Evolutionary conservation across 35 echinoderm and acorn worm genomes (phyloP), one percentile per base, ranked within the genome.

Genomic region (Stichopus chloronotus): DNA sequence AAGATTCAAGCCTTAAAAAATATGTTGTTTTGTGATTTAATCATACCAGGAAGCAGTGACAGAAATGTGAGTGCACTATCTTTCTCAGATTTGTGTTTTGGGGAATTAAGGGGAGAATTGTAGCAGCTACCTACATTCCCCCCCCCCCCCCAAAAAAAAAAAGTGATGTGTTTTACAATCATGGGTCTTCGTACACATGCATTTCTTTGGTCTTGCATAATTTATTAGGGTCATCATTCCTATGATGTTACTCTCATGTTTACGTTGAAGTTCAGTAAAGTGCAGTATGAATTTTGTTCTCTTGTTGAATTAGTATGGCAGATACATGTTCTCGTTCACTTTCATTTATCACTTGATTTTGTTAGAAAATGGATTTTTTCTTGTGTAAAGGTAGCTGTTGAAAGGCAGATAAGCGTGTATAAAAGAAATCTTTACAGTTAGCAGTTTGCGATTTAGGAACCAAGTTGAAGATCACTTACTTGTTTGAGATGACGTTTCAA

Each of bases 1-100:
- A 91, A 91, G 72, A 63, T 91, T 72, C 90, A 91, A 91, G 90
- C 61, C 52, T 57, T 91, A 79, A 91, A 91, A 56, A 52, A 76
- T 20, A 91, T 78, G 53, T 72, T 91, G 30, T 43, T 71, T 71
- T 71, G 65, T 71, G 65, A 71, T 71, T 71, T 71, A 71, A 4
- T 71, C 65, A 71, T 71, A 4, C 65, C 65, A 71, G 65, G 65
- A 4, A 71, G 65, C 65, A 71, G 65, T 71, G 65, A 71, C 65
- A 71, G 65, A 71, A 43, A 13, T 71, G 65, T 71, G 65, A 71
- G 65, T 71, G 65, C 65, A 71, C 11, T 4, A 71, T 4, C 65
- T 71, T 71, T n/a, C 65, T 71, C 65, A 71, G 65, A 71, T 71
- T n/a, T 71, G 65, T 71, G 65, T 71, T 71, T 71, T 71, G 11